phyloP scores from a whole-genome alignment of 2,113 vertebrate species.

The Progne subis region DNA sequence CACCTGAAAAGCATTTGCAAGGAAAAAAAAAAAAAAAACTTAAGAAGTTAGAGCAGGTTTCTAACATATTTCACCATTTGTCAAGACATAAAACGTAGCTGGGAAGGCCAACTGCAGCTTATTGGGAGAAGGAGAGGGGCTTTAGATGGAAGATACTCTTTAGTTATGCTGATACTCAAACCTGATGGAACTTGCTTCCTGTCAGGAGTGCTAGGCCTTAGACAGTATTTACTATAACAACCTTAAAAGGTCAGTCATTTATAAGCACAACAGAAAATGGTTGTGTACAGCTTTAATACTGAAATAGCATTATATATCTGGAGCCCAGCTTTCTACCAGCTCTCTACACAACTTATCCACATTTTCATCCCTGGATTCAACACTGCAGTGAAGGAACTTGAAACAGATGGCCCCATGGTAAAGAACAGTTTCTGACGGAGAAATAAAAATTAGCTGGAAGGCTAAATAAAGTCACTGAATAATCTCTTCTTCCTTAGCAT shows the following conservation, averaged over 20 bases:
- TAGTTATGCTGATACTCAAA: neutral
- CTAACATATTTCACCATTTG: neutral
- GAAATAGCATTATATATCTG: neutral
- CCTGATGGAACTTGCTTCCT: neutral
- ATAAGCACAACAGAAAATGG: neutral
- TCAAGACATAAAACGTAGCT: neutral
- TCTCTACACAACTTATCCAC: neutral
- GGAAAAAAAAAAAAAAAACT: neutral
- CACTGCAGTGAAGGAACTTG: neutral
- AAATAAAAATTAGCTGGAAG: slow-evolving; percentile 27
- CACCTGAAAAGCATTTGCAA: neutral
- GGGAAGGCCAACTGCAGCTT: neutral
- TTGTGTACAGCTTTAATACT: neutral
- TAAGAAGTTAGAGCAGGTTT: neutral
- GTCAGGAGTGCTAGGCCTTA: neutral
- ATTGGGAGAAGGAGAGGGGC: neutral
- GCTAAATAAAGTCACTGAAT: neutral
- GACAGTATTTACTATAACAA: neutral
- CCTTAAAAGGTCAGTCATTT: neutral
- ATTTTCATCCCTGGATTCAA: neutral
- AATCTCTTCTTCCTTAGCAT: neutral
- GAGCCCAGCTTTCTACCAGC: neutral
- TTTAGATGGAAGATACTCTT: neutral
- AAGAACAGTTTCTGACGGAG: slow-evolving; percentile 25
- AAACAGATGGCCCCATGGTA: neutral